Base-by-base conservation (phyloP, 2,113 vertebrate species). In the Circaetus gallicus region DNA sequence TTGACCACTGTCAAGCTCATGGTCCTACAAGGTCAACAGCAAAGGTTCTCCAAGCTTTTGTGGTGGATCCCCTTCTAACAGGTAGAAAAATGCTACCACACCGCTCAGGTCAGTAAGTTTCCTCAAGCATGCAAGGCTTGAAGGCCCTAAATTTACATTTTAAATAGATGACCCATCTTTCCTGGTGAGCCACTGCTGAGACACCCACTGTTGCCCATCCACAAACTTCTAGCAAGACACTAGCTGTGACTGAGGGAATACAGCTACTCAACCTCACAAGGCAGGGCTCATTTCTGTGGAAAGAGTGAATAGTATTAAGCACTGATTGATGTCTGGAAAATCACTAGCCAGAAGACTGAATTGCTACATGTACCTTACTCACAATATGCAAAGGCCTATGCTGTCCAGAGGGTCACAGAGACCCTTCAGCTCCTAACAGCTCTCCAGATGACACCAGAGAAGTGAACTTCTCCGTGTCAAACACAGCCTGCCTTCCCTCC, bases 1-100 rank as follows among this genome's bases (percentile, higher is more conserved):
- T 96, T 67, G 49, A 59, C 70, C 91, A 88, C 42, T 94, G 89
- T 77, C 84, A 95, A 95, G 84, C 26, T 93, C 53, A n/a, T 25
- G 36, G 56, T 25, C 66, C 45, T 74, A 34, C 56, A 34, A 71
- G 42, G 56, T 67, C 42, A 85, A 53, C 28, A 72, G 62, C 65
- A 94, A 80, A 53, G 53, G 4, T 84, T 58, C 86, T 82, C 32
- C 66, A 73, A 29, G 67, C 2, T 58, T 86, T 56, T 73, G 11
- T n/a, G 36, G 9, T 78, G 24, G 25, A 59, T 47, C 1, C 12
- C 32, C 15, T 50, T 36, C n/a, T 28, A 16, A 55, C 17, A 79
- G 28, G n/a, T 61, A 40, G 25, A 66, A 77, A 58, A 17, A 3
- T 58, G 32, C 6, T 61, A 6, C 34, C 8, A 29, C 40, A 32